A percentile compares a stretch with the other conserved stretches of the same genome.
Evolutionary conservation across 2,797 vertebrate genomes (phyloP).

Genomic region (Siniperca scherzeri): DNA sequence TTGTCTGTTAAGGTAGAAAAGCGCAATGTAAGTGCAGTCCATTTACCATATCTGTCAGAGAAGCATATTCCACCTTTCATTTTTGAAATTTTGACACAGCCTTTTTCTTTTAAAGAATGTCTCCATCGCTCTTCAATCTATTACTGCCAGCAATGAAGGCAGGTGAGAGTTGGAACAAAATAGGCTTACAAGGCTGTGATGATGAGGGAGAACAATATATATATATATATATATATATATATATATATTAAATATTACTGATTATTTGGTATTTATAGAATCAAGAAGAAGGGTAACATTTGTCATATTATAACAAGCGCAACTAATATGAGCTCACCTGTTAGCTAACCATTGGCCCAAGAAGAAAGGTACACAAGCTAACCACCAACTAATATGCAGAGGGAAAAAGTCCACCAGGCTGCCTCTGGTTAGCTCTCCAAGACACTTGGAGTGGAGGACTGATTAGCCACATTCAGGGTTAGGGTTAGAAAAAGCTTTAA

Average conservation of each 20-base stretch:
- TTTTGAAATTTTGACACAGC: background rate
- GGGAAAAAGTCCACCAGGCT: background rate
- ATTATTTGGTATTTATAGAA: background rate
- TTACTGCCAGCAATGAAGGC: background rate
- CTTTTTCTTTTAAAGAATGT: no score
- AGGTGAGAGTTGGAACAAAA: background rate
- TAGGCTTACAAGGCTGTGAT: background rate
- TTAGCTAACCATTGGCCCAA: background rate
- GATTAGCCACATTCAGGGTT: background rate
- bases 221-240: no score
- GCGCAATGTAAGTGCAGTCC: no score
- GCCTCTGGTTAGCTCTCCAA: conserved; percentile 1
- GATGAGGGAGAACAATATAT: background rate
- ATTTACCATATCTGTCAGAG: background rate
- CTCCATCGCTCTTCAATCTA: no score
- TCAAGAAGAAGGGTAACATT: background rate
- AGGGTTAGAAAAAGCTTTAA: background rate
- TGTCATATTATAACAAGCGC: background rate
- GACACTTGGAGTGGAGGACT: background rate
- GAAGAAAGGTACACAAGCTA: background rate
- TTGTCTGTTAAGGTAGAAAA: no score
- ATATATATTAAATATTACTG: background rate
- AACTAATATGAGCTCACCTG: background rate
- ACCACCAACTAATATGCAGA: background rate
- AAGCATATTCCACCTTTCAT: background rate